Conservation (phyloP, 2,888 invertebrate species). For the Chrysomela aeneicollis region DNA sequence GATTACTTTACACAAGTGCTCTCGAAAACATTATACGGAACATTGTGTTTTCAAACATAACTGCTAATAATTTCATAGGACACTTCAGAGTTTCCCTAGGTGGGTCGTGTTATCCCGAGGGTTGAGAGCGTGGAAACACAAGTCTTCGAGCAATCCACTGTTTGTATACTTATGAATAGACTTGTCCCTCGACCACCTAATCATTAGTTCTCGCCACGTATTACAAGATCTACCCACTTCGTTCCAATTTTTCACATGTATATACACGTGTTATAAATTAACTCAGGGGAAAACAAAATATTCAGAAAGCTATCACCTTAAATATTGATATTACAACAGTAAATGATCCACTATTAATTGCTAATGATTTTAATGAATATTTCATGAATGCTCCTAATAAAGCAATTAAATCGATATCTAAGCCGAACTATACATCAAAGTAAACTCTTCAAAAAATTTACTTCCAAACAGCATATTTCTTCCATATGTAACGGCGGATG, state of each 20-base stretch:
- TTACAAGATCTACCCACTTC: background rate
- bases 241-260: background rate
- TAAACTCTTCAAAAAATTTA: too few relatives aligned
- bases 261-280: too few relatives aligned
- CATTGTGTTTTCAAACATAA: conserved; percentile 36
- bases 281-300: background rate
- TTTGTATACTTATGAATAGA: background rate
- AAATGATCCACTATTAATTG: too few relatives aligned
- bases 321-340: too few relatives aligned
- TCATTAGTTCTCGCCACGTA: background rate
- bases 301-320: background rate
- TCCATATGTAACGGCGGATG: too few relatives aligned
- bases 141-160: background rate
- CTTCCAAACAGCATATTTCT: too few relatives aligned
- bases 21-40: conserved; percentile 36
- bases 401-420: too few relatives aligned
- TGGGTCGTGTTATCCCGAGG: background rate
- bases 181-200: background rate
- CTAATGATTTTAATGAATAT: too few relatives aligned
- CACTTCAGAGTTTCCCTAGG: conserved; percentile 4
- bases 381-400: too few relatives aligned
- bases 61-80: conserved; percentile 36
- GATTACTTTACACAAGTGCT: conserved; percentile 39
- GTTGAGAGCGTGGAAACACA: background rate
- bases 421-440: too few relatives aligned